Evolutionary conservation across 64 coral and sea anemone genomes (phyloP).

Genomic region (Montipora efflorescens): DNA sequence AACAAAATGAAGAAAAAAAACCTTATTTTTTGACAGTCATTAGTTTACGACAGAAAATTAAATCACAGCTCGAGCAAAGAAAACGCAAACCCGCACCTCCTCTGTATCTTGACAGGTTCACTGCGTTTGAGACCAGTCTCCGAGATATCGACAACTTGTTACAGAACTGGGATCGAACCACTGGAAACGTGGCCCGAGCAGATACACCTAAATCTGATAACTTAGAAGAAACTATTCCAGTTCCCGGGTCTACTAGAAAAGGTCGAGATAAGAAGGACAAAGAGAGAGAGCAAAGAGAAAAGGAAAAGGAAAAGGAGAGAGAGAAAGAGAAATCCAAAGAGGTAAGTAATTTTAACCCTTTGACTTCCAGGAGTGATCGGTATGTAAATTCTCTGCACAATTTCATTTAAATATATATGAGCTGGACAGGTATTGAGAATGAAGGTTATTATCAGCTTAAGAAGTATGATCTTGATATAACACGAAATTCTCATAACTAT

Average conservation of each 20-base stretch:
- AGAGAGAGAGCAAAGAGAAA: slow-evolving; percentile 69
- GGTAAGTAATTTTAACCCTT: background rate
- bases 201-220: slow-evolving; percentile 92
- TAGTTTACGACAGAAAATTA: too few relatives aligned
- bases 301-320: slow-evolving; percentile 85
- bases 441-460: too few relatives aligned
- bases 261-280: slow-evolving; percentile 89
- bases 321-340: slow-evolving; percentile 70
- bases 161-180: slow-evolving; percentile 95
- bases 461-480: too few relatives aligned
- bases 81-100: background rate
- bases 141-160: slow-evolving; percentile 90
- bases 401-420: background rate
- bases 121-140: slow-evolving; percentile 77
- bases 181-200: slow-evolving; percentile 73
- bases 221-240: slow-evolving; percentile 73
- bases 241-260: slow-evolving; percentile 71
- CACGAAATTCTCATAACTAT: too few relatives aligned
- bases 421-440: background rate
- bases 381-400: background rate
- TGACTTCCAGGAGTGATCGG: background rate
- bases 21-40: too few relatives aligned
- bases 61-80: background rate
- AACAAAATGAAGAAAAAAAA: too few relatives aligned
- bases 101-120: slow-evolving; percentile 63